A percentile compares a stretch with the other conserved stretches of the same genome.
phyloP scores from a whole-genome alignment of 2,797 vertebrate species.

The Xerus rutilus region DNA sequence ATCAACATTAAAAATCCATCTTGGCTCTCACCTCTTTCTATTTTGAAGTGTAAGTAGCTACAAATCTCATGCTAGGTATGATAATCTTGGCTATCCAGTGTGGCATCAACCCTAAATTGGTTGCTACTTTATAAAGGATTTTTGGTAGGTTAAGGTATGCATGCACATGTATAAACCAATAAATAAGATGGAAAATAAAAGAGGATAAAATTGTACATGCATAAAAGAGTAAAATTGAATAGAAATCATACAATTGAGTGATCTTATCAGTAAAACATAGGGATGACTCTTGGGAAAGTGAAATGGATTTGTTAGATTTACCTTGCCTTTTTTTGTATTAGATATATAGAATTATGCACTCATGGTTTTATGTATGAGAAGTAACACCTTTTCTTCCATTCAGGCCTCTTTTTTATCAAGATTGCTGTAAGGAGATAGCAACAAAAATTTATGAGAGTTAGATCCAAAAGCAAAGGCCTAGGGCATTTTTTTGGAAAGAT shows the following conservation, averaged over 20 bases:
- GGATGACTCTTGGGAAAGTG: neutral
- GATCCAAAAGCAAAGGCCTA: constrained; percentile 59
- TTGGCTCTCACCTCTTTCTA: neutral
- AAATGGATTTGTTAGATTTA: constrained; percentile 33
- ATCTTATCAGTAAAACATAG: constrained; percentile 1
- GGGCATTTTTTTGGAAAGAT: constrained; percentile 64
- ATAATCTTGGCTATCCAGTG: neutral
- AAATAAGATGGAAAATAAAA: neutral
- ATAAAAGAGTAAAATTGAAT: neutral
- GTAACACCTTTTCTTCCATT: neutral
- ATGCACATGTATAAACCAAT: neutral
- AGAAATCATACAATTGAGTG: constrained; percentile 8
- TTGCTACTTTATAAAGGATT: neutral
- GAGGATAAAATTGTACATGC: neutral
- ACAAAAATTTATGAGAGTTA: constrained; percentile 62
- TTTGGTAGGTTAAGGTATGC: neutral
- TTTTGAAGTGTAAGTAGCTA: neutral
- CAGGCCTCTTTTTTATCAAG: constrained; percentile 41
- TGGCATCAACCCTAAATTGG: neutral
- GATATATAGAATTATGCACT: neutral
- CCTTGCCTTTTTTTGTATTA: neutral
- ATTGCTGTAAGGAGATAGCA: constrained; percentile 44
- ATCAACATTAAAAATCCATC: neutral
- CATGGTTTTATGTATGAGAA: neutral
- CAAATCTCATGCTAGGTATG: neutral